These are phyloP conservation scores for Opisthocomus hoazin DNA, from an alignment of 2,113 vertebrate species.

Conservation along the genomic window DNA sequence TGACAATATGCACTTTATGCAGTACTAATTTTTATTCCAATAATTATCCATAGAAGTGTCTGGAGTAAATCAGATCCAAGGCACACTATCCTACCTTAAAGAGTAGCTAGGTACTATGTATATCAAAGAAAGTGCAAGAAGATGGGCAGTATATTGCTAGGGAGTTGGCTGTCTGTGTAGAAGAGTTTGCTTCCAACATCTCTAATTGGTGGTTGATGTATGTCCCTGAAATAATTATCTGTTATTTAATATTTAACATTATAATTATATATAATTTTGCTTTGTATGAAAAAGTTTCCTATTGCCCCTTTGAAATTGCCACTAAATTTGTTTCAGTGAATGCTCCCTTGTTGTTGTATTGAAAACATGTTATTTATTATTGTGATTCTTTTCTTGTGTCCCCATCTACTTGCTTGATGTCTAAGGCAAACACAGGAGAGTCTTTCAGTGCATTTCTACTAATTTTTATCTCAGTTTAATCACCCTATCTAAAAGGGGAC, in stretches of 20 bases:
- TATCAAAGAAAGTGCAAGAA: neutral
- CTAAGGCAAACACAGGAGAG: neutral
- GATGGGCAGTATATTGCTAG: neutral
- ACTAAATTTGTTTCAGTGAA: neutral
- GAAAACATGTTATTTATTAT: neutral
- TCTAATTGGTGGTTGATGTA: neutral
- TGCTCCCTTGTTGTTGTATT: neutral
- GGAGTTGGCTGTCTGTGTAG: neutral
- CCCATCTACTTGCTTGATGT: neutral
- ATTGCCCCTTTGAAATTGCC: neutral
- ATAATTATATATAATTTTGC: neutral
- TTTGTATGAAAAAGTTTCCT: neutral
- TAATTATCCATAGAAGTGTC: neutral
- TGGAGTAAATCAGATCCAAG: neutral
- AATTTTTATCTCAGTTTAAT: neutral
- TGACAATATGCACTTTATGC: neutral
- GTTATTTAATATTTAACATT: neutral
- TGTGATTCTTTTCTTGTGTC: neutral
- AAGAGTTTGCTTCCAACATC: neutral
- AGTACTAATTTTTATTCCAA: neutral
- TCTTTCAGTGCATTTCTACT: neutral
- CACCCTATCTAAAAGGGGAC: too few species aligned
- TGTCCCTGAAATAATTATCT: neutral
- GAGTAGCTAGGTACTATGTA: neutral
- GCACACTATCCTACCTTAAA: neutral